Evolutionary conservation across 2,888 invertebrate species (phyloP).

Genomic region (Nemotelus nigrinus): DNA sequence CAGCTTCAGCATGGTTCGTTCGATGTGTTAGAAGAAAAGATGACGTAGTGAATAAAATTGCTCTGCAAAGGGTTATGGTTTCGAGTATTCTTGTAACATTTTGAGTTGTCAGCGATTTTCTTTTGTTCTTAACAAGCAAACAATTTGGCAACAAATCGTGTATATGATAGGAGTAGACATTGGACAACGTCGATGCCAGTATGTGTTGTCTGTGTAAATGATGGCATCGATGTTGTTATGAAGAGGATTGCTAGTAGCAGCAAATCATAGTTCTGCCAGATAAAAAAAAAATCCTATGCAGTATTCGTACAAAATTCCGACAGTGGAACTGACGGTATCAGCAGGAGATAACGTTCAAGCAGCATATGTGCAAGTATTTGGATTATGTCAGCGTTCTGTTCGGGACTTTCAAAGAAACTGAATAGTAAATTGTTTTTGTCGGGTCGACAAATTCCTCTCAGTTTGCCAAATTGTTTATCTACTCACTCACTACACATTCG

Average conservation of each 20-base stretch:
- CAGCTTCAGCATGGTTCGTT: too few relatives aligned
- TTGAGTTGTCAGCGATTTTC: conserved; percentile 49
- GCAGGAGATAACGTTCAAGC: background rate
- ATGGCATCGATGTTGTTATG: background rate
- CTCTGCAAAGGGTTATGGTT: background rate
- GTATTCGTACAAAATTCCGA: background rate
- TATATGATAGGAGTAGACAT: conserved; percentile 44
- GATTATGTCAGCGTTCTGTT: conserved; percentile 30
- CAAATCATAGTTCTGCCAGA: conserved; percentile 24
- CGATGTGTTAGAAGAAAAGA: too few relatives aligned
- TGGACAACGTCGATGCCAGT: conserved; percentile 4
- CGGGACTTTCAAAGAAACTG: background rate
- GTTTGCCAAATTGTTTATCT: background rate
- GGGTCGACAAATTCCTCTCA: background rate
- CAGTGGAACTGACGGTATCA: conserved; percentile 13
- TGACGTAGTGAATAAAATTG: too few relatives aligned
- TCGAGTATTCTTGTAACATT: conserved; percentile 40
- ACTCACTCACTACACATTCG: background rate
- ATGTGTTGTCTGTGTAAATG: background rate
- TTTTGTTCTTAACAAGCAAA: conserved; percentile 49
- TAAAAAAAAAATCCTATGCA: background rate
- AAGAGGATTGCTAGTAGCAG: background rate
- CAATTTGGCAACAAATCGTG: conserved; percentile 50
- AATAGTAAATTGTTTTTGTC: background rate
- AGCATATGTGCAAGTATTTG: background rate